Evolutionary conservation across 2,797 vertebrate genomes (phyloP).

Genomic region (Salmo trutta): DNA sequence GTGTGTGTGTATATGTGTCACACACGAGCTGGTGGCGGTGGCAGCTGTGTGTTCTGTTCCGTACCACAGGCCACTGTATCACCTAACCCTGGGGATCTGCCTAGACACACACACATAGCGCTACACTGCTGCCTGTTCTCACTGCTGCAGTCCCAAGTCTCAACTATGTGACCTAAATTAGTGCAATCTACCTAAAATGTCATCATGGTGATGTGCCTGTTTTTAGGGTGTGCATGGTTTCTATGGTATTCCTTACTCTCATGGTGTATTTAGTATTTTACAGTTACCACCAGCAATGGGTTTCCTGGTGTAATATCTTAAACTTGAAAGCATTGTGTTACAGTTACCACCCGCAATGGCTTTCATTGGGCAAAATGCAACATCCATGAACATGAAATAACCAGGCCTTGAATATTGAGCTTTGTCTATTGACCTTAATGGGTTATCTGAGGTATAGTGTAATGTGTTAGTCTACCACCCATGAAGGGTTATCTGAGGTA

Average conservation of each 20-base stretch:
- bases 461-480: no score
- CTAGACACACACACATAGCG: constrained; percentile 17
- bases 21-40: constrained; percentile 62
- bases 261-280: no score
- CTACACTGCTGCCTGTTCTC: constrained; percentile 9
- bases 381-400: no score
- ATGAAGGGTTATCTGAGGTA: no score
- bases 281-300: no score
- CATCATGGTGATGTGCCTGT: neutral
- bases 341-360: no score
- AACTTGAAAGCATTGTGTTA: no score
- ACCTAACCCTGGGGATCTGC: constrained; percentile 49
- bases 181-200: neutral
- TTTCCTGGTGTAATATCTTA: no score
- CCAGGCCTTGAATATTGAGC: no score
- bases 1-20: constrained; percentile 30
- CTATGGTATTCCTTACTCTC: neutral
- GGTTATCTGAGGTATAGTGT: no score
- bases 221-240: neutral
- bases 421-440: no score
- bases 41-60: constrained; percentile 66
- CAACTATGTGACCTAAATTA: neutral
- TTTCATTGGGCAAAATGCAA: no score
- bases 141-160: neutral
- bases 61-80: constrained; percentile 72